Evolutionary conservation across 2,113 vertebrate species (phyloP), one percentile per base, ranked within the genome.

Genomic region (Calypte anna): DNA sequence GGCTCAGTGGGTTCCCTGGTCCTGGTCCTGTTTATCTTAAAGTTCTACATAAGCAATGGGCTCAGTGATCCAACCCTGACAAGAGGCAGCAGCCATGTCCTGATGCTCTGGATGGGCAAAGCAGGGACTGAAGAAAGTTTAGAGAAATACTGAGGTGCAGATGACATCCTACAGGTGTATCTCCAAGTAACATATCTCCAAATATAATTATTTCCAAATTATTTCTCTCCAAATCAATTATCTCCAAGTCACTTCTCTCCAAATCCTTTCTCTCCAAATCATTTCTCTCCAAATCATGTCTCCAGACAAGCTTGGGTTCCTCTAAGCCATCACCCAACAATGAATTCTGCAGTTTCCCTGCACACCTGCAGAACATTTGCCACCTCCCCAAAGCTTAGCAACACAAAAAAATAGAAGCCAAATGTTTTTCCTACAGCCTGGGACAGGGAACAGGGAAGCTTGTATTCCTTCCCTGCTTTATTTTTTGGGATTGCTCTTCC

Each of bases 381-480:
- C 61, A 62, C 7, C 30, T 43, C 8, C 0, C 16, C 27, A 14
- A 86, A 57, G 36, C 24, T 44, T 55, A 57, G 14, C 25, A 78
- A 25, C 22, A 64, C 58, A 72, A 69, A 48, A 54, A 3, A 20
- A 43, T 3, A 7, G 43, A 48, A 76, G 30, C 17, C 57, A 70
- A 19, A 14, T 14, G 11, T n/a, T 63, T 25, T 70, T 50, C 50
- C 50, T 5, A 7, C 8, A 33, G 38, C 28, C 14, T 48, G 30
- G 46, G 36, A 38, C 36, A 38, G 36, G 7, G 7, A 72, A 19
- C 22, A 58, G 51, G 36, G 44, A n/a, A 64, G 16, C 14, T 15
- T 58, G 38, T 0, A 0, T 38, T 72, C 10, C 14, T 3, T 17
- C 36, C 23, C 31, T 36, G 7, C 7, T 10, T 59, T 38, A 11